These are phyloP conservation scores for Hipposideros armiger DNA, from an alignment of 2,113 vertebrate species.

Conservation along the genomic window DNA sequence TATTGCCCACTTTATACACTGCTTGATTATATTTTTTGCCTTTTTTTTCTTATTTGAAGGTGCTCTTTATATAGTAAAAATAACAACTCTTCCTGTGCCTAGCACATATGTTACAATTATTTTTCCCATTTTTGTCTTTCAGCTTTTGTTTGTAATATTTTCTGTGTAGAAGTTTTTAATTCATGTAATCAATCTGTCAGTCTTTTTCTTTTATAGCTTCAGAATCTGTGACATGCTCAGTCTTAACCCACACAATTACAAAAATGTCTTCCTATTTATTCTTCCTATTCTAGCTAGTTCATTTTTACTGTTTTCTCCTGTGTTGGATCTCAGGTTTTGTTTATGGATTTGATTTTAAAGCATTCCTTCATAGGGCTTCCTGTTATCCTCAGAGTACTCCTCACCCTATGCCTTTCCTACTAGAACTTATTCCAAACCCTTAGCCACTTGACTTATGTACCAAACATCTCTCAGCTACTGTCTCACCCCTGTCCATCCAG, in stretches of 20 bases:
- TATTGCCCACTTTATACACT: not conserved
- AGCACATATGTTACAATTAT: not conserved
- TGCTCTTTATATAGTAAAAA: not conserved
- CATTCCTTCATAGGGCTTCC: not conserved
- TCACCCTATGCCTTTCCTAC: not conserved
- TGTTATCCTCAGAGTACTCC: not conserved
- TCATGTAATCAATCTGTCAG: not conserved
- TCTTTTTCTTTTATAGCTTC: not conserved
- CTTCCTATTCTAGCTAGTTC: not conserved
- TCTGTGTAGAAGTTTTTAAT: conserved; percentile 11
- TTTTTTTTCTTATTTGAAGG: conserved; percentile 9
- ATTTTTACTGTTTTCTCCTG: conserved; percentile 1
- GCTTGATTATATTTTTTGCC: not conserved
- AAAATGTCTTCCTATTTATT: not conserved
- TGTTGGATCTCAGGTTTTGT: not conserved
- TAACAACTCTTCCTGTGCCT: not conserved
- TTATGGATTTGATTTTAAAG: conserved; percentile 4
- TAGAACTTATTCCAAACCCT: not conserved
- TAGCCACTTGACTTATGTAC: not conserved
- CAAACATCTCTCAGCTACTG: not conserved
- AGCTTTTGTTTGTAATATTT: conserved; percentile 1
- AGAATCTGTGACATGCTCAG: not conserved
- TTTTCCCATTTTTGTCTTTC: conserved; percentile 43
- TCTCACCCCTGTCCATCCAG: not conserved
- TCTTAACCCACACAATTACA: not conserved